Base-by-base conservation (phyloP, 2,888 invertebrate genomes). In the Schrankia costaestrigalis region DNA sequence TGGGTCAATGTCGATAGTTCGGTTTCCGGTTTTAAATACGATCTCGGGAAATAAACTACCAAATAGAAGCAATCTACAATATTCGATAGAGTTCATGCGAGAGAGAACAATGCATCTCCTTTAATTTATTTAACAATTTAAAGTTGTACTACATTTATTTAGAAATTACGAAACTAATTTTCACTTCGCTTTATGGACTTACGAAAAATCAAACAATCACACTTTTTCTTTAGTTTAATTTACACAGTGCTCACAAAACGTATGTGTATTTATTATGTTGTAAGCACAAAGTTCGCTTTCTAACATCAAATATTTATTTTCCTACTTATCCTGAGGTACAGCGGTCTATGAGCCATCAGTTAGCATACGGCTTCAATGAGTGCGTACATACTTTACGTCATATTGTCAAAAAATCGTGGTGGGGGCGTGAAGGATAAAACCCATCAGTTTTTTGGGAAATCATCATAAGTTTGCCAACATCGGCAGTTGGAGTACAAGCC, bases 191-290 rank as follows among this genome's bases (percentile, higher is more conserved):
- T 52, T 64, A 65, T 56, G 43, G 61, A 43, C 56, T 54, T 68
- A 78, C 63, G 77, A 78, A 84, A 82, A 81, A 71, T 73, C 82
- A 84, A 85, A 85, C 72, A 85, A 74, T 78, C 77, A 60, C 78
- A 86, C 87, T 87, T 84, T 87, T 87, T 86, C 86, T 86, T 82
- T 85, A 85, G 66, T 80, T 78, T 78, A 77, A 80, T 86, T 84
- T 82, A 56, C 81, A 79, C 77, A 62, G 47, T 49, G 65, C 66
- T 74, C 72, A 73, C 70, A 79, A 25, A 73, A 74, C 69, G 68
- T 68, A 67, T 71, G 61, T 51, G 60, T 71, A 67, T 77, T 31
- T 53, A 31, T 59, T 67, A 71, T 79, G 77, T 72, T 69, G 73
- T 76, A 74, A 77, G 79, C 60, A 66, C 76, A 78, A 82, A 84